Percentiles rank a stretch among this genome's conserved stretches.
These are phyloP conservation scores for Agrochola lota DNA, from an alignment of 2,888 invertebrate species.

Conservation along the genomic window DNA sequence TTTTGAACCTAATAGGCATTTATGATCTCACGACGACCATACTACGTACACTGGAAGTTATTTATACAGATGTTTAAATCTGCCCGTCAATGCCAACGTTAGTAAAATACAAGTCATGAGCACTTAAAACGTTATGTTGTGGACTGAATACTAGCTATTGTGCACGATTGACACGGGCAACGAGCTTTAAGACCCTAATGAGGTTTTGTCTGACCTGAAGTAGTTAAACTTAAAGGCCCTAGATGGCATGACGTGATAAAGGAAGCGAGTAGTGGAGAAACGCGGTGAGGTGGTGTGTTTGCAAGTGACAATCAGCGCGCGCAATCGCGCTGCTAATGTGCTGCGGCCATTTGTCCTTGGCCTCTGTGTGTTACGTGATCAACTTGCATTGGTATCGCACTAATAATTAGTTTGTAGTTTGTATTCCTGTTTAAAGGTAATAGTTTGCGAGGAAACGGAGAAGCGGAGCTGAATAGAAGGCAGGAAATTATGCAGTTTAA, in stretches of 20 bases:
- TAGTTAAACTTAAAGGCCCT: conserved; percentile 64
- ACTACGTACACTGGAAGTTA: conserved; percentile 54
- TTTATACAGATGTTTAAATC: conserved; percentile 71
- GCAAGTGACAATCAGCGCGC: conserved; percentile 68
- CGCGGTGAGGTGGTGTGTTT: conserved; percentile 54
- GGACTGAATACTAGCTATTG: conserved; percentile 36
- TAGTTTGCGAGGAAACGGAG: conserved; percentile 14
- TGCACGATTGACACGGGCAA: conserved; percentile 47
- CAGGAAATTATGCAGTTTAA: conserved; percentile 17
- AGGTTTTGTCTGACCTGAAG: conserved; percentile 60
- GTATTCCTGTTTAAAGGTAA: conserved; percentile 39
- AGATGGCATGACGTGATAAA: conserved; percentile 73
- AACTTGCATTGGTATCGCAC: conserved; percentile 62
- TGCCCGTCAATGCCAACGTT: conserved; percentile 69
- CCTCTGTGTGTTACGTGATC: conserved; percentile 71
- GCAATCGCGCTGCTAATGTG: conserved; percentile 74
- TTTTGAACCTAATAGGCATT: conserved; percentile 58
- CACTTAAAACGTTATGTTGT: conserved; percentile 40
- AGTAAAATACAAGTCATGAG: conserved; percentile 62
- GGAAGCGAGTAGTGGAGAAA: conserved; percentile 60
- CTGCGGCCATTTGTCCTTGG: conserved; percentile 78
- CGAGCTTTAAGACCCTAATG: conserved; percentile 58
- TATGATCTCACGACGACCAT: conserved; percentile 62
- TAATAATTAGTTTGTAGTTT: conserved; percentile 46
- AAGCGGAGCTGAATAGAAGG: not conserved